phyloP scores from a whole-genome alignment of 2,888 invertebrate genomes.

The Galeopsomyia nigrocyanea region DNA sequence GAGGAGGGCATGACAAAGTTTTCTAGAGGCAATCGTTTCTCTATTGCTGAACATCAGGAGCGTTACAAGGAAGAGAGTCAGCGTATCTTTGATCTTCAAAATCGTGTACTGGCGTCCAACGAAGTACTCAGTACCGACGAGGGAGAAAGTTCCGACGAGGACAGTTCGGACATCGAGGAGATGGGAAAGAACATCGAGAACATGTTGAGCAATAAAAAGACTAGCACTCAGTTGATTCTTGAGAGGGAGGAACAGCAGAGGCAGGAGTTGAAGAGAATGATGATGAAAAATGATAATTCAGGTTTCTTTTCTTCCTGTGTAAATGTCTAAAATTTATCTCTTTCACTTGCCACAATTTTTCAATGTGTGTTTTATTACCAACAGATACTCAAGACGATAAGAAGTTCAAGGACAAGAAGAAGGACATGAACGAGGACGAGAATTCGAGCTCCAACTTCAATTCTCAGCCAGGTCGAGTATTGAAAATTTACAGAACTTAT shows the following conservation, averaged over 20 bases:
- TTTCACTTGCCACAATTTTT: too few species aligned
- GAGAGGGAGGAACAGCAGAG: conserved; percentile 97
- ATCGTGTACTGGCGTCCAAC: conserved; percentile 90
- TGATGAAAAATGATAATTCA: conserved; percentile 83
- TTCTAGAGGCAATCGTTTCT: conserved; percentile 97
- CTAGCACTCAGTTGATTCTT: conserved; percentile 88
- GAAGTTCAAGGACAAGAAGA: conserved; percentile 76
- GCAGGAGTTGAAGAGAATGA: conserved; percentile 93
- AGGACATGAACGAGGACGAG: conserved; percentile 72
- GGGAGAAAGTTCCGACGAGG: conserved; percentile 93
- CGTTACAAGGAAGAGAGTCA: conserved; percentile 99
- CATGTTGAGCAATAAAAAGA: conserved; percentile 97
- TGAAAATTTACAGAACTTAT: conserved; percentile 95
- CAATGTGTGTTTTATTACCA: too few species aligned
- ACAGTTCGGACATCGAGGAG: conserved; percentile 96
- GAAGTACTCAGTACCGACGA: conserved; percentile 98
- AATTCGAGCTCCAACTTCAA: conserved; percentile 61
- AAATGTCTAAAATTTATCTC: background rate
- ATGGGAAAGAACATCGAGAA: conserved; percentile 98
- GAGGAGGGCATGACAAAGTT: conserved; percentile 99
- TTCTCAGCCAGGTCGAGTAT: conserved; percentile 73
- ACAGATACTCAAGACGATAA: conserved; percentile 72
- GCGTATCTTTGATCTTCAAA: conserved; percentile 97
- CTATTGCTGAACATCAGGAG: conserved; percentile 98
- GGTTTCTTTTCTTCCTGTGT: conserved; percentile 18